Evolutionary conservation across 2,113 vertebrate genomes (phyloP), one percentile per base, ranked within the genome.

Genomic region (Cygnus atratus): DNA sequence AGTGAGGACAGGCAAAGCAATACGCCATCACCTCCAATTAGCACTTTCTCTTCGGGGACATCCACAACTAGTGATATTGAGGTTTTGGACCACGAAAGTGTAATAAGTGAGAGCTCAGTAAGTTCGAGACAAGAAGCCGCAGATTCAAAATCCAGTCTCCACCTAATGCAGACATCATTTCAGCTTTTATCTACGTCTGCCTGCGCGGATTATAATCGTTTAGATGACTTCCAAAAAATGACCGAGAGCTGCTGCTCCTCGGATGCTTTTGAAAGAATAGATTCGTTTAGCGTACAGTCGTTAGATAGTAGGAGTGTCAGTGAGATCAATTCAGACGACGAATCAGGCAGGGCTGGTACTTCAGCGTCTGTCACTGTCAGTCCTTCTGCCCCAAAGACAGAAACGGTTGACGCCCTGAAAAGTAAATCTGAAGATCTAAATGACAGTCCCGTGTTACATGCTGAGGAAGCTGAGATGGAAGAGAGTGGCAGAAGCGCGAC

Each of bases 1-100:
- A 93, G 93, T 6, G 99, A 99, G 95, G 99, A 99, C 97, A 97
- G 99, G 87, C 99, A 99, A 94, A 99, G 98, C 93, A 98, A 99
- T 75, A 99, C 99, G 4, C 99, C 99, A 0, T 99, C 99, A 14
- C 99, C 99, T 91, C 99, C 99, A 11, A 97, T 99, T 63, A 99
- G 99, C 83, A 99, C 99, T 78, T 99, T 99, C 95, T 99, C 99
- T 20, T 99, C 99, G 0, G 99, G 99, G 88, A 99, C 99, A 20
- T 99, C 99, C 41, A 99, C 99, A 50, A 99, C 99, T 20, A 99
- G 99, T 87, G 99, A 99, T 65, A 99, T 99, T 86, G 99, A 99
- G 97, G 99, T 99, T 81, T 97, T 99, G 87, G 99, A 99, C 96
- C 99, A 99, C 1, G 99, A 99, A 84, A 99, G 99, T 43, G 99